Base-by-base conservation (phyloP, 2,113 vertebrate species). In the Fregata magnificens region DNA sequence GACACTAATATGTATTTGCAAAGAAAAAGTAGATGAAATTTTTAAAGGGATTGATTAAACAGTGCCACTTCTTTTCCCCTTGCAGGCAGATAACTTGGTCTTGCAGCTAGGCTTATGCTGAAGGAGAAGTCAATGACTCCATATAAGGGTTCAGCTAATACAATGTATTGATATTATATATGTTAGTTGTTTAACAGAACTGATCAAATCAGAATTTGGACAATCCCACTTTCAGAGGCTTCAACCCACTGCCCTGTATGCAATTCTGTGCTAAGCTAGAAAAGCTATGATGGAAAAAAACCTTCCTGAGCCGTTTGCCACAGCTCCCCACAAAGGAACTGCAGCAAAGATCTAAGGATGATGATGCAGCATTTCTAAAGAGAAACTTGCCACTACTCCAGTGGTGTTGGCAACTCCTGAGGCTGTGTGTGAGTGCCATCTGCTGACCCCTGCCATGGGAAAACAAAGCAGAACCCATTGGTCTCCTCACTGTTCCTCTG, bases 351-450 rank as follows among this genome's bases (percentile, higher is more conserved):
- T 69, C 62, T 85, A 61, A 88, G 87, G 45, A 80, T 96, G 45
- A 80, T 96, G 96, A 96, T 86, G 53, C 90, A 94, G 95, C 96
- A 93, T 83, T 96, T 96, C 95, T 95, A 94, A 95, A 95, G 93
- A 93, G 89, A 94, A 94, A 79, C 61, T 94, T 93, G 42, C 87
- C 84, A 65, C 18, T 67, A 61, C 81, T 87, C 77, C 78, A 65
- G 38, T 72, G 73, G 28, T 15, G 6, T 44, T 89, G 84, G 21
- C 65, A 95, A 82, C 84, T 95, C 47, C 61, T 94, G 93, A 93
- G 92, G 45, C 62, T 97, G 96, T 96, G 93, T 96, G 82, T 94
- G 95, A 97, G 95, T 97, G 96, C 97, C 97, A 96, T 90, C 96
- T 97, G 96, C 96, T 96, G 96, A 97, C 90, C 95, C 58, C 87